phyloP scores from a whole-genome alignment of 2,888 invertebrate genomes.

The Lithophane leautieri region DNA sequence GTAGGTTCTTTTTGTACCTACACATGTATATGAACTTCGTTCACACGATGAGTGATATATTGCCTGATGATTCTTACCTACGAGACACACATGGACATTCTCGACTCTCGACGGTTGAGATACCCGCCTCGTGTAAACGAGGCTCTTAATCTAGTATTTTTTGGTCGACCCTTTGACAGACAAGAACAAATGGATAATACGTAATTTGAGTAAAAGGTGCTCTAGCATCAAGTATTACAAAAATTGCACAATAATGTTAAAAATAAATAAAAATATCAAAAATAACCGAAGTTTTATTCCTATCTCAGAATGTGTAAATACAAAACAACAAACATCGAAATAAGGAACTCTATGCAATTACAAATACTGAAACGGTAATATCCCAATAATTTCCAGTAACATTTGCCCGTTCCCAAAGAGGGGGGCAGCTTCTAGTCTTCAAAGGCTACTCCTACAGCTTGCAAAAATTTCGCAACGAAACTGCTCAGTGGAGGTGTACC shows the following conservation, averaged over 20 bases:
- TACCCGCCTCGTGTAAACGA: not conserved
- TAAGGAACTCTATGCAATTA: not conserved
- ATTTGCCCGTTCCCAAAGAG: slow-evolving; percentile 79
- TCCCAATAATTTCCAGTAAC: slow-evolving; percentile 72
- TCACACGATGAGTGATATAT: not conserved
- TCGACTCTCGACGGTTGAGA: too few species aligned
- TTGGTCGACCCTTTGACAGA: not conserved
- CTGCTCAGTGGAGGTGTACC: slow-evolving; percentile 79
- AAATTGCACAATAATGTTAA: not conserved
- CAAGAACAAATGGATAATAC: not conserved
- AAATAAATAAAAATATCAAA: not conserved
- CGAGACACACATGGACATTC: not conserved
- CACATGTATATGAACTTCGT: not conserved
- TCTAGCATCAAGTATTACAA: not conserved
- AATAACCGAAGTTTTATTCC: slow-evolving; percentile 23
- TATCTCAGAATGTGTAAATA: not conserved
- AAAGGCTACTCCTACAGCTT: slow-evolving; percentile 75
- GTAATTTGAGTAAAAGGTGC: not conserved
- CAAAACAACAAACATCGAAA: not conserved
- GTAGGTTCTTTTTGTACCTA: not conserved
- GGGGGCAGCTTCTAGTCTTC: slow-evolving; percentile 76
- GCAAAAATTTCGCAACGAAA: slow-evolving; percentile 62
- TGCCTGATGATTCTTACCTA: not conserved
- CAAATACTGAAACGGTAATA: slow-evolving; percentile 37
- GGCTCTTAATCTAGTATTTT: not conserved